A percentile compares a stretch with the other conserved stretches of the same genome.
Conservation (phyloP, 1,140 invertebrate genomes). For the Cataglyphis hispanica region DNA sequence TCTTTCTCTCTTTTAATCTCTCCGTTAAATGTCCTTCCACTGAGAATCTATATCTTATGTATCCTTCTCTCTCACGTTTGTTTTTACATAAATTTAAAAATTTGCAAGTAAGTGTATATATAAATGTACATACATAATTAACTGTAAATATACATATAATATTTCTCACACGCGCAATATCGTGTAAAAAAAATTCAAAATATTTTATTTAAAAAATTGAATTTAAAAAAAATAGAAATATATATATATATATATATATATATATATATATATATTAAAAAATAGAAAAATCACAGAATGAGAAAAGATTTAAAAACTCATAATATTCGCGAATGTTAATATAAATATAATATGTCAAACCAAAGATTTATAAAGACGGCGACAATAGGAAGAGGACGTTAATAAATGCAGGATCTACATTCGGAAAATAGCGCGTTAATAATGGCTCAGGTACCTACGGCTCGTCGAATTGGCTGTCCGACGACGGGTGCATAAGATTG, state of each 20-base stretch:
- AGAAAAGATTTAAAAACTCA: neutral
- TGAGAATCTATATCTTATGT: constrained; percentile 57
- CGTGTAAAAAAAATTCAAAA: neutral
- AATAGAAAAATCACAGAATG: neutral
- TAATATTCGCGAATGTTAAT: neutral
- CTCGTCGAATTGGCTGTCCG: constrained; percentile 45
- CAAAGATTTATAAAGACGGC: constrained; percentile 26
- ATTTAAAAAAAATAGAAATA: neutral
- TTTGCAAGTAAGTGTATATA: neutral
- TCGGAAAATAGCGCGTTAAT: constrained; percentile 35
- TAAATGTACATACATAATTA: neutral
- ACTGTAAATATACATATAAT: neutral
- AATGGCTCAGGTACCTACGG: neutral
- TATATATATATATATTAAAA: too few species aligned
- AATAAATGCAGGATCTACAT: constrained; percentile 44
- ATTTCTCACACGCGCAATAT: neutral
- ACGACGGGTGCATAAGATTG: constrained; percentile 46
- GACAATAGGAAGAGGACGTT: constrained; percentile 27
- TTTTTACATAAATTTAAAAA: constrained; percentile 11
- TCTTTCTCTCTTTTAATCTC: constrained; percentile 26
- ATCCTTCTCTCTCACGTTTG: neutral
- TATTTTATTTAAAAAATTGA: neutral
- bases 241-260: too few species aligned
- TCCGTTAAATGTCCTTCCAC: constrained; percentile 63
- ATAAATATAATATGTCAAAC: neutral